Base-by-base conservation (phyloP, 2,113 vertebrate species). In the Acanthisitta chloris region DNA sequence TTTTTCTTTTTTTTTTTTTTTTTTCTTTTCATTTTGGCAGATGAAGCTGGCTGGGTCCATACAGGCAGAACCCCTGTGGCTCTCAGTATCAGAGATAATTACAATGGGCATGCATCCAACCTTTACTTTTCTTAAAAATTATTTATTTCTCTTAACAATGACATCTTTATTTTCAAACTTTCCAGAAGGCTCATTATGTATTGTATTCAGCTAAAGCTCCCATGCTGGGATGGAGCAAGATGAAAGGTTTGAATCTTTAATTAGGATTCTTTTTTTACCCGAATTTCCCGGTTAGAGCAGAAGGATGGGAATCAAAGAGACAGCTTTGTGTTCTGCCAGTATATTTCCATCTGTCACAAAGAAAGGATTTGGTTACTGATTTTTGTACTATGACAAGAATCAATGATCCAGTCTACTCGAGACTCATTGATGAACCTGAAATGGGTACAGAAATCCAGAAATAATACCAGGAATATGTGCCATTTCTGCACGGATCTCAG, bases 111-210 rank as follows among this genome's bases (percentile, higher is more conserved):
- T 36, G 36, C 54, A 43, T 78, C 78, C 81, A 94, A 84, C 17
- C 65, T 84, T 90, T 55, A n/a, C 76, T 65, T 66, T 92, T 59
- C 62, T 51, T 76, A 36, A 76, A 88, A 81, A 58, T 40, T 78
- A 78, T 87, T 90, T 90, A 46, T 89, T 93, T 86, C 64, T 87
- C 65, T 79, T 93, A 87, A 90, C 78, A 90, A 94, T 54, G 55
- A 79, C 3, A 17, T 85, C 91, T 93, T 90, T 90, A 89, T 95
- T 87, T 95, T 79, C 72, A 74, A 58, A 90, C 65, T 94, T 94
- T 73, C 65, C 81, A 90, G 78, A 70, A 46, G 49, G 19, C 57
- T 91, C 88, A 71, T 92, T 94, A 87, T n/a, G 33, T 40, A 55
- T 65, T 88, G 36, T 76, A 57, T 88, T 91, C 80, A 69, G 28